Evolutionary conservation across 2,888 invertebrate species (phyloP), one percentile per base, ranked within the genome.

Genomic region (Tenthredo amoena): DNA sequence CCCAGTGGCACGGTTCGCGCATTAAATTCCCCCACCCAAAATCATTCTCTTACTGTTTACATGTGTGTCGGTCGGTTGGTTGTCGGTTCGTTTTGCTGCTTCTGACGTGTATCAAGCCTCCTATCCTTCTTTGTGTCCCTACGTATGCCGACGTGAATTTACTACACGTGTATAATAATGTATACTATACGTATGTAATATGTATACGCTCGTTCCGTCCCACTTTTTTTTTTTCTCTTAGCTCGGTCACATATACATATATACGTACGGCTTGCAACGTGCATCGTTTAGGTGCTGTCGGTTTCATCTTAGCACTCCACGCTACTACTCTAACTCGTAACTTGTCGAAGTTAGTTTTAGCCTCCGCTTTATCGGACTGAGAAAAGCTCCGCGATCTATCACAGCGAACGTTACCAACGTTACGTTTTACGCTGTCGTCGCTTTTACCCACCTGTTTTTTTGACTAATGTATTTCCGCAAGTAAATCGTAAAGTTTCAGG

Each of bases 41-140:
- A 43, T 82, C 74, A 43, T 77, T 86, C 79, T 74, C 76, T 79
- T 84, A 81, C 77, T 85, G 85, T 85, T 85, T 82, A 85, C 85
- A 85, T 85, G 84, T 84, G 21, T 86, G 76, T 86, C 47, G 68
- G 58, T 50, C 68, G 83, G 58, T 50, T 26, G 26, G 76, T 76
- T 10, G 58, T 50, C 68, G 83, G 58, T 50, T 40, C 62, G 26
- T 81, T 62, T 81, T 40, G 58, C 40, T 62, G 40, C 50, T 62
- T 62, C 58, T 81, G 37, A 74, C 72, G 72, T 74, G 72, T 15
- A 74, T 74, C 72, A 74, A 74, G 72, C 72, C 72, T 74, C 68
- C 68, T 34, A 68, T 68, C 26, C 21, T 74, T 74, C 72, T 74
- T 74, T 74, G 72, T 74, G 72, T 43, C 40, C 72, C n/a, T 74